Evolutionary conservation across 2,797 vertebrate species (phyloP).

Genomic region (Onychomys torridus): DNA sequence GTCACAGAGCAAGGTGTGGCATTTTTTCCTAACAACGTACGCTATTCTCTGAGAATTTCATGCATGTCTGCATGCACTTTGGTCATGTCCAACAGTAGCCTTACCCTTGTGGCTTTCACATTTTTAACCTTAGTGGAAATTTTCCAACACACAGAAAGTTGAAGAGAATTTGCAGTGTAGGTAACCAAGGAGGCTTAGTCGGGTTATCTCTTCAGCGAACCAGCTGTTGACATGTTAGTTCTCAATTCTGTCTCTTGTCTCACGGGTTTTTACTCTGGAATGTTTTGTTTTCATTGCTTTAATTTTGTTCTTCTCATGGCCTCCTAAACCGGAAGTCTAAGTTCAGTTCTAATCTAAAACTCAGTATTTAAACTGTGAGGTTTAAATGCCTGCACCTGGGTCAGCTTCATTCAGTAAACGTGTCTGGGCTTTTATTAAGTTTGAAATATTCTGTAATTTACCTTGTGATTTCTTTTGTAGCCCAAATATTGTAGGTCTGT

Average conservation of each 20-base stretch:
- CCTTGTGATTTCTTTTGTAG: constrained; percentile 24
- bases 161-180: not conserved
- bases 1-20: not conserved
- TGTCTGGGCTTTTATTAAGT: constrained; percentile 7
- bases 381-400: constrained; percentile 15
- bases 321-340: constrained; percentile 10
- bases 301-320: not conserved
- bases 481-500: not conserved
- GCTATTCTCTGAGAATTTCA: not conserved
- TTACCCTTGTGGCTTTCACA: not conserved
- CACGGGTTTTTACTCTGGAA: not conserved
- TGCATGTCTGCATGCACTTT: not conserved
- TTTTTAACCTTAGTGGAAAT: not conserved
- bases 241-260: not conserved
- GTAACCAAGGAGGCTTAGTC: not conserved
- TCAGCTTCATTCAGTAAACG: constrained; percentile 8
- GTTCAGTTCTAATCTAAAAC: constrained; percentile 25
- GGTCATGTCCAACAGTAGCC: not conserved
- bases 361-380: not conserved
- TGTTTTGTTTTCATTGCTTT: constrained; percentile 14
- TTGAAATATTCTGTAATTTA: constrained; percentile 56
- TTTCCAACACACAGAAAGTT: constrained; percentile 48
- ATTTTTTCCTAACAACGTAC: not conserved
- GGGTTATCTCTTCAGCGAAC: constrained; percentile 17
- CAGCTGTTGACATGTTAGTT: not conserved